Evolutionary conservation across 2,113 vertebrate species (phyloP).

Genomic region (Trogon surrucura): DNA sequence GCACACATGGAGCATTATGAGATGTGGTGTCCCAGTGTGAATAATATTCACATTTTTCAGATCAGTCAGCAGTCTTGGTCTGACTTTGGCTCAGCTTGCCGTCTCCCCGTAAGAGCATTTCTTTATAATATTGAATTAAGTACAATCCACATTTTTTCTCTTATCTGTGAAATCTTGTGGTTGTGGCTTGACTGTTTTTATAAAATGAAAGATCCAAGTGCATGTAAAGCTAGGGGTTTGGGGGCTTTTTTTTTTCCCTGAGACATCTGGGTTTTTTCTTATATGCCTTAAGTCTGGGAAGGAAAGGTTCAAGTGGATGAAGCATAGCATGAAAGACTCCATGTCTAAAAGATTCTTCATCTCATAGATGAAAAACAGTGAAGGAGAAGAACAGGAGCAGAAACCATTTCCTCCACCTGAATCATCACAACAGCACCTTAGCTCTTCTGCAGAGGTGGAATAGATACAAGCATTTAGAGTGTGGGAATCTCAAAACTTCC

Average conservation of each 20-base stretch:
- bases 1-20: conserved; percentile 78
- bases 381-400: not conserved
- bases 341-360: conserved; percentile 44
- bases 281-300: conserved; percentile 46
- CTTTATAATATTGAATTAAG: conserved; percentile 85
- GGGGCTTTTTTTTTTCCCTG: conserved; percentile 30
- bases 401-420: not conserved
- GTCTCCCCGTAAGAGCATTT: conserved; percentile 75
- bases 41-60: conserved; percentile 83
- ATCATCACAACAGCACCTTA: not conserved
- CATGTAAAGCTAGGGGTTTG: conserved; percentile 73
- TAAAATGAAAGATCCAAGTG: conserved; percentile 83
- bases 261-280: conserved; percentile 71
- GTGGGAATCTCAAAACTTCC: conserved; percentile 25
- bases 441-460: not conserved
- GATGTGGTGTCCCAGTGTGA: conserved; percentile 82
- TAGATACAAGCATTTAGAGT: conserved; percentile 15
- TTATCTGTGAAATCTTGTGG: conserved; percentile 86
- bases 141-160: conserved; percentile 78
- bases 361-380: not conserved
- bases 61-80: conserved; percentile 81
- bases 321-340: conserved; percentile 42
- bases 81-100: conserved; percentile 74
- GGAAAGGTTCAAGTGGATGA: conserved; percentile 64
- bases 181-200: conserved; percentile 78